Evolutionary conservation across 2,888 invertebrate species (phyloP).

Genomic region (Acheta domesticus): DNA sequence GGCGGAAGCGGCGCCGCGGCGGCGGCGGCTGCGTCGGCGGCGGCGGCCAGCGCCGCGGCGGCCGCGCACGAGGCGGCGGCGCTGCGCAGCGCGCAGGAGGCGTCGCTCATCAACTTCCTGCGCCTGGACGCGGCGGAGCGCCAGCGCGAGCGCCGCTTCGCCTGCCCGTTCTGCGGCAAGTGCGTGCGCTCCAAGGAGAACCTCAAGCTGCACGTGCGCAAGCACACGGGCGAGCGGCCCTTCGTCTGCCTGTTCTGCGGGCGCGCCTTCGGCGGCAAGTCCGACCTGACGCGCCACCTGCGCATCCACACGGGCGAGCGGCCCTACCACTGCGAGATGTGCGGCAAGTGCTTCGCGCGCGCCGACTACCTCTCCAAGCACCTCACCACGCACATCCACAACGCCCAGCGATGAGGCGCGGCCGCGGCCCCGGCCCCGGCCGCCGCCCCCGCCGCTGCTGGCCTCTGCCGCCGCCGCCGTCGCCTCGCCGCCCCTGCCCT

Average conservation of each 20-base stretch:
- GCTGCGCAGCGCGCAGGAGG: conserved; percentile 48
- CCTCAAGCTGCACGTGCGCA: conserved; percentile 79
- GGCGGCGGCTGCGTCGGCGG: not conserved
- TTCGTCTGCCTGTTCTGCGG: conserved; percentile 88
- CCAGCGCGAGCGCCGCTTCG: conserved; percentile 73
- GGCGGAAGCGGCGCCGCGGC: conserved; percentile 43
- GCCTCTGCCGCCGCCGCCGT: not conserved
- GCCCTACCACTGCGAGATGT: conserved; percentile 88
- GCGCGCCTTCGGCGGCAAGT: conserved; percentile 83
- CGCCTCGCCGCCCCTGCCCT: not conserved
- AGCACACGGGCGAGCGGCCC: conserved; percentile 85
- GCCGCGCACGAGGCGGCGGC: conserved; percentile 26
- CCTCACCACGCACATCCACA: conserved; percentile 83
- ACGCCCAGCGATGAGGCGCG: conserved; percentile 35
- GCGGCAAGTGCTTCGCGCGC: conserved; percentile 86
- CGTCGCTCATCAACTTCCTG: conserved; percentile 63
- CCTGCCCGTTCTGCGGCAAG: conserved; percentile 85
- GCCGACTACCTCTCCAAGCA: conserved; percentile 89
- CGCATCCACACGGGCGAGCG: conserved; percentile 86
- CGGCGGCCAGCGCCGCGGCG: not conserved
- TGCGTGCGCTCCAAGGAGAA: conserved; percentile 87
- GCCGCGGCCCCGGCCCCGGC: not conserved
- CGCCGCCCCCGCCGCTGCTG: not conserved
- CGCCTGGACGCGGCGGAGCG: conserved; percentile 55
- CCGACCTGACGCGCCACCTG: conserved; percentile 79